Evolutionary conservation across 2,113 vertebrate species (phyloP).

Genomic region (Zosterops lateralis): DNA sequence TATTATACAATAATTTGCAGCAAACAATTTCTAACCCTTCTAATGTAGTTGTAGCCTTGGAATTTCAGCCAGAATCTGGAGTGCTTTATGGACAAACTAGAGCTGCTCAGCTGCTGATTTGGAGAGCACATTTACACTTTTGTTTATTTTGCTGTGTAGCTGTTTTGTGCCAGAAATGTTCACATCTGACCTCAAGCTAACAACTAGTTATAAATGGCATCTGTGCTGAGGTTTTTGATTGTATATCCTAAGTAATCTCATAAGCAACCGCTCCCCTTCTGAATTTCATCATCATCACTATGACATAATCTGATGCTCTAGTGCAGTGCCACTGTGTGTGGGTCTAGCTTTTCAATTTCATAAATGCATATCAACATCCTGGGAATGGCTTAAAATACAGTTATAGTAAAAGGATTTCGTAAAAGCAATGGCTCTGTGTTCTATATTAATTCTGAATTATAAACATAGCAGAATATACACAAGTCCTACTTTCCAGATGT

Average conservation of each 20-base stretch:
- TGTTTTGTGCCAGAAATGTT: not conserved
- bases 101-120: not conserved
- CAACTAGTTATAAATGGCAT: not conserved
- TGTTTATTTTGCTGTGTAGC: not conserved
- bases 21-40: not conserved
- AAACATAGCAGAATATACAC: constrained; percentile 12
- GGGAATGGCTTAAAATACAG: not conserved
- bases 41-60: not conserved
- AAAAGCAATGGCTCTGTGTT: not conserved
- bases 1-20: not conserved
- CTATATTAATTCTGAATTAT: constrained; percentile 31
- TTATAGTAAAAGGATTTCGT: not conserved
- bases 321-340: not conserved
- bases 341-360: constrained; percentile 12
- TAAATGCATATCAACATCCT: constrained; percentile 7
- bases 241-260: not conserved
- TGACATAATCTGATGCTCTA: not conserved
- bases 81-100: not conserved
- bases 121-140: not conserved
- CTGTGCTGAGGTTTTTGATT: not conserved
- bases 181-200: not conserved
- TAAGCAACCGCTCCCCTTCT: not conserved
- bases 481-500: not conserved
- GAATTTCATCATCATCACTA: not conserved
- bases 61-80: not conserved